Conservation (phyloP, 2,797 vertebrate genomes). For the Malurus splendens region DNA sequence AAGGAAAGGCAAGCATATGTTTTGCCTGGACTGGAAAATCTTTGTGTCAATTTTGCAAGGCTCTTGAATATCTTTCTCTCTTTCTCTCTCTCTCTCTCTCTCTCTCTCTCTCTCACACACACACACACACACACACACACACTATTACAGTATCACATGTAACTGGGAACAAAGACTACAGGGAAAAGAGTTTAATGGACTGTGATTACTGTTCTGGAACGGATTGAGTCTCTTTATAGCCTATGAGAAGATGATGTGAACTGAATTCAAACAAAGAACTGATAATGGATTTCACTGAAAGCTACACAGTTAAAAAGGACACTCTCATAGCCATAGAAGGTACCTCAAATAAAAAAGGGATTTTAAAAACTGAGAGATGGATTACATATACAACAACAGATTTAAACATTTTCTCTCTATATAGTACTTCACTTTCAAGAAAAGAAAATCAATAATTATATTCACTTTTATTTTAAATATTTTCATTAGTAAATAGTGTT, state of each 20-base stretch:
- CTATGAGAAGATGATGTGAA: conserved; percentile 82
- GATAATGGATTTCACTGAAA: conserved; percentile 71
- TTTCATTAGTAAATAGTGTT: not conserved
- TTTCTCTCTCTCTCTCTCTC: not conserved
- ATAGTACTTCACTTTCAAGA: not conserved
- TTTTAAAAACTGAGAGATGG: conserved; percentile 15
- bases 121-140: not conserved
- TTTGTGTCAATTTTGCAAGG: conserved; percentile 1
- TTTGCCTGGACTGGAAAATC: not conserved
- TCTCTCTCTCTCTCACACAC: not conserved
- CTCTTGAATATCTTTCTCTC: not conserved
- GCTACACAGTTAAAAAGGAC: conserved; percentile 49
- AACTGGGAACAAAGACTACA: conserved; percentile 82
- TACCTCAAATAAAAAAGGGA: conserved; percentile 31
- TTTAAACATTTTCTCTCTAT: not conserved
- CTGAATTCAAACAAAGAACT: conserved; percentile 78
- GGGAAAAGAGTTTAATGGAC: conserved; percentile 87
- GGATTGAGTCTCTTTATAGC: conserved; percentile 82
- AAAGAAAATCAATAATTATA: not conserved
- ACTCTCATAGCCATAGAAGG: conserved; percentile 18
- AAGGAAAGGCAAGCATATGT: not conserved
- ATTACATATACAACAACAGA: not conserved
- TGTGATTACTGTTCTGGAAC: conserved; percentile 89
- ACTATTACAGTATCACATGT: conserved; percentile 61
- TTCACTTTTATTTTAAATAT: not conserved